Conservation (phyloP, 2,888 invertebrate species). For the Epiblema foenella region DNA sequence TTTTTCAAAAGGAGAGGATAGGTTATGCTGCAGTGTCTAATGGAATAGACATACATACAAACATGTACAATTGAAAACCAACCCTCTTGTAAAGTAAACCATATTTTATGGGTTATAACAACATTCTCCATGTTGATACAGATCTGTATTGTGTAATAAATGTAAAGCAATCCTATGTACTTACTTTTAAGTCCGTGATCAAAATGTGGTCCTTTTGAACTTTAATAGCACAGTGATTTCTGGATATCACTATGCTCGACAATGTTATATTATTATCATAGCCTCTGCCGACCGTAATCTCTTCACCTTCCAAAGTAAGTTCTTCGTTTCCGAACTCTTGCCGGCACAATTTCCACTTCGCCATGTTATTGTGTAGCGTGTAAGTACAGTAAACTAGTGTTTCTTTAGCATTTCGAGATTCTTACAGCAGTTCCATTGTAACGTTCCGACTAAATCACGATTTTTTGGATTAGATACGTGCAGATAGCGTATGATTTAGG, state of each 20-base stretch:
- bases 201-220: constrained; percentile 62
- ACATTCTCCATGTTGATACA: too few species aligned
- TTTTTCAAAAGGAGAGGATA: too few species aligned
- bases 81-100: too few species aligned
- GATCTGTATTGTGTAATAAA: background rate
- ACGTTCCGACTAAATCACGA: background rate
- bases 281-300: constrained; percentile 71
- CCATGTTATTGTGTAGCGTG: constrained; percentile 56
- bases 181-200: constrained; percentile 73
- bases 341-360: constrained; percentile 72
- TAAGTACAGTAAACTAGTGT: background rate
- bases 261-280: constrained; percentile 65
- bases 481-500: background rate
- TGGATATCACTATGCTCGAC: constrained; percentile 72
- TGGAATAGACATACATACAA: too few species aligned
- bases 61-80: too few species aligned
- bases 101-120: too few species aligned
- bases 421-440: constrained; percentile 1
- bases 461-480: background rate
- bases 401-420: constrained; percentile 21
- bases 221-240: constrained; percentile 71
- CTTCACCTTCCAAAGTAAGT: constrained; percentile 67
- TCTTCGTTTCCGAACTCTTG: constrained; percentile 66
- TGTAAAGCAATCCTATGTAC: constrained; percentile 5
- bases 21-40: too few species aligned